Evolutionary conservation across 2,797 vertebrate genomes (phyloP).

Genomic region (Moxostoma hubbsi): DNA sequence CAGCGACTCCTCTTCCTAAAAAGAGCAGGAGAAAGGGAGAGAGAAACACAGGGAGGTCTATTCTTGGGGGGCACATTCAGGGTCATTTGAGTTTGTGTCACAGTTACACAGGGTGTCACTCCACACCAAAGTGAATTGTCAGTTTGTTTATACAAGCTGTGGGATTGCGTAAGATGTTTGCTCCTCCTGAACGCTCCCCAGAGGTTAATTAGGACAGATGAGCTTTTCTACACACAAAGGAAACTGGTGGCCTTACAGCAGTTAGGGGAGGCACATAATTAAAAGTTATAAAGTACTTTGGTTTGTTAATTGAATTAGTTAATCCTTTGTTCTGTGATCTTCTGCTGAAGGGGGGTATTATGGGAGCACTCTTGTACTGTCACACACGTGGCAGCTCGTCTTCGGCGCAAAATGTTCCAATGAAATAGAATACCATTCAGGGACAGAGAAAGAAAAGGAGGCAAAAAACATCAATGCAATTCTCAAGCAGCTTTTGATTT

Average conservation of each 20-base stretch:
- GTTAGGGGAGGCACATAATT: slow-evolving; percentile 80
- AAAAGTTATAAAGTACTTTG: slow-evolving; percentile 89
- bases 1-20: slow-evolving; percentile 5
- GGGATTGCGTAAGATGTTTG: slow-evolving; percentile 81
- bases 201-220: slow-evolving; percentile 87
- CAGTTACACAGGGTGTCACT: slow-evolving; percentile 79
- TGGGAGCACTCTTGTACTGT: slow-evolving; percentile 68
- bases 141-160: slow-evolving; percentile 83
- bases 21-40: slow-evolving; percentile 39
- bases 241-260: slow-evolving; percentile 80
- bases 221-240: slow-evolving; percentile 85
- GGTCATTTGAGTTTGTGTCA: slow-evolving; percentile 79
- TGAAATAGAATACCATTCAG: slow-evolving; percentile 56
- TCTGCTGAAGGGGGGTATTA: slow-evolving; percentile 76
- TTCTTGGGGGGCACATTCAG: slow-evolving; percentile 76
- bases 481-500: neutral
- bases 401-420: slow-evolving; percentile 61
- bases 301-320: slow-evolving; percentile 82
- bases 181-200: slow-evolving; percentile 76
- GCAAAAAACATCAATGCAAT: neutral
- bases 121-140: slow-evolving; percentile 81
- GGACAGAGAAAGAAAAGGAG: slow-evolving; percentile 1
- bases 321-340: slow-evolving; percentile 82
- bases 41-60: slow-evolving; percentile 56
- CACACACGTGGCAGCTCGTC: slow-evolving; percentile 56